Evolutionary conservation across 2,113 vertebrate species (phyloP), one percentile per base, ranked within the genome.

Genomic region (Syngnathus typhle): DNA sequence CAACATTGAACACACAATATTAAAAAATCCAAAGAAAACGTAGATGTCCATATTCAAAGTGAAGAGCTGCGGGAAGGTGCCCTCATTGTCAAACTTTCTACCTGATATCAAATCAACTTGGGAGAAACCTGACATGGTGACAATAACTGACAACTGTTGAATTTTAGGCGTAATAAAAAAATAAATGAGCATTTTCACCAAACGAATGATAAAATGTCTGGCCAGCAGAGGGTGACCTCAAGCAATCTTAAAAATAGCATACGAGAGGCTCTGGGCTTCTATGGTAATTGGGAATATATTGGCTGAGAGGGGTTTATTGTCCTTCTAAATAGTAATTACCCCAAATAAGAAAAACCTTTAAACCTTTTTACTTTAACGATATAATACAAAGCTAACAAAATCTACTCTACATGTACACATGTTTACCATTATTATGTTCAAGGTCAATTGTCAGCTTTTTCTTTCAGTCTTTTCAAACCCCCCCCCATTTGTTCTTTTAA

Each of bases 161-260:
- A 21, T 52, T 49, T 21, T 18, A 2, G 19, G 11, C 12, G 9
- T 5, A 56, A 36, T 4, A 59, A 60, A 60, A 32, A 3, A 60
- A 60, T 9, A 3, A 60, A 11, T 19, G 0, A 21, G 10, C 23
- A 56, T 19, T 56, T 56, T 32, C 23, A 23, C n/a, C 8, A 12
- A 41, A 11, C 19, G 7, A 11, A 13, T 13, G 1, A 8, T 8
- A 44, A 44, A 7, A 23, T 6, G 23, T 27, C 16, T 55, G 37
- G 1, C 65, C 65, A 67, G 51, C 51, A 67, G 65, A 58, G 65
- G 54, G 65, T 5, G 23, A 23, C 27, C 38, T 44, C 8, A 21
- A 49, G 32, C 60, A 44, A 43, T 9, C 6, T 44, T 27, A 21
- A 62, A 32, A 62, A 62, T 61, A n/a, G 19, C 36, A 19, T 19